Evolutionary conservation across 2,797 vertebrate species (phyloP), one percentile per base, ranked within the genome.

Genomic region (Acanthornis magna): DNA sequence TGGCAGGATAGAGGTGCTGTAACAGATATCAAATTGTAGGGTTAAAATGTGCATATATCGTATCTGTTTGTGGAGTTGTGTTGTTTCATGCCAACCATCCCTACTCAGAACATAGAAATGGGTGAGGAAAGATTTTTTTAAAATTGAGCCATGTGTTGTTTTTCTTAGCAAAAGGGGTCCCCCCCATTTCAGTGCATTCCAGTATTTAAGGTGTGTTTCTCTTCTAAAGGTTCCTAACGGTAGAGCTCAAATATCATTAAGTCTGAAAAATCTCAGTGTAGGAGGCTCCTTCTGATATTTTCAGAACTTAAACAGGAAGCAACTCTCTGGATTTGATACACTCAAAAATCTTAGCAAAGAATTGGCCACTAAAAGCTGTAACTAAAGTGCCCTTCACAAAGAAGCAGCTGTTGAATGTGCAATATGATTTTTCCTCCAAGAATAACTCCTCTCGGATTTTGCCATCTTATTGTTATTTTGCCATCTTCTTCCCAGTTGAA

Each of bases 101-200:
- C 38, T 58, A 43, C 20, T 58, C 32, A 74, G 57, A 86, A 38
- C 5, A 36, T 1, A 63, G 17, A 61, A 75, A 54, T 21, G 58
- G 5, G 3, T 36, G 50, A 22, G 38, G n/a, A 61, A 71, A 61
- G 15, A 65, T 68, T 68, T 76, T 55, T 42, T 76, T 47, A 34
- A 65, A 89, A 65, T 61, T 40, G 48, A 76, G 8, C 22, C 17
- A 7, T 34, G 34, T 42, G 10, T 17, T 45, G 11, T n/a, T 88
- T 78, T 48, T 16, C 58, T 34, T 67, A 58, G n/a, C 19, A 72
- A 80, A 63, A 62, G 8, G 13, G 11, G 0, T 0, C 5, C 3
- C 29, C 11, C 16, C 19, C 17, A 30, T 90, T 77, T 86, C 40
- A 45, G 25, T 26, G 8, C 9, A 8, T 94, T 71, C 20, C 25